A percentile compares a stretch with the other conserved stretches of the same genome.
Conservation (phyloP, 2,888 invertebrate genomes). For the Stictocephala bisonia region DNA sequence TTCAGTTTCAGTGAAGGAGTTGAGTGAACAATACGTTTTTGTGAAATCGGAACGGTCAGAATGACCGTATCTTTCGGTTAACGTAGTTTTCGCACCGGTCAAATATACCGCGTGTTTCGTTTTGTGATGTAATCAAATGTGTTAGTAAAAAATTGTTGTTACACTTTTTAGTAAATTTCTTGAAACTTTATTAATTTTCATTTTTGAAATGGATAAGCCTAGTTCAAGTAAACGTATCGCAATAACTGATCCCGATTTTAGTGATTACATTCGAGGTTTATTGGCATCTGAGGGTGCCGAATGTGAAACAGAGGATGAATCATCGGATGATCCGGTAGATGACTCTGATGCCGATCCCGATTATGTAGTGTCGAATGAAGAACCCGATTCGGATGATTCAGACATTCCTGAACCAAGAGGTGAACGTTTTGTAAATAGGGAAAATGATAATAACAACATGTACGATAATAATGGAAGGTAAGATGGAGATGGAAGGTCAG, state of each 20-base stretch:
- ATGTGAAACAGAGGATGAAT: constrained; percentile 17
- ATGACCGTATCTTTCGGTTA: constrained; percentile 22
- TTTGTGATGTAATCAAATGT: not conserved
- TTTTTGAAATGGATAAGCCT: constrained; percentile 21
- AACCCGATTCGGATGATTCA: constrained; percentile 31
- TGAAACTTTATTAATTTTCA: constrained; percentile 14
- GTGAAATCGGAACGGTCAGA: constrained; percentile 16
- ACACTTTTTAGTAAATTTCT: constrained; percentile 5
- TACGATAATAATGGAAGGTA: not conserved
- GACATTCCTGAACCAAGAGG: constrained; percentile 23
- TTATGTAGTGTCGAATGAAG: constrained; percentile 12
- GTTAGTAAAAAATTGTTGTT: constrained; percentile 1
- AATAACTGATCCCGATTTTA: constrained; percentile 34
- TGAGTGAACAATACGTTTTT: constrained; percentile 27
- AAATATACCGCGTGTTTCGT: constrained; percentile 14
- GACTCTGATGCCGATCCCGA: constrained; percentile 26
- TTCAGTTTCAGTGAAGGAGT: constrained; percentile 19
- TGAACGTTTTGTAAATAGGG: constrained; percentile 12
- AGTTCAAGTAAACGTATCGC: constrained; percentile 16
- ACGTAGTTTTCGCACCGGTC: constrained; percentile 17
- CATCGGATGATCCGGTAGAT: constrained; percentile 9
- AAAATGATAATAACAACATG: constrained; percentile 7
- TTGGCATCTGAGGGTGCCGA: constrained; percentile 18
- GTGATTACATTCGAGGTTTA: constrained; percentile 21
- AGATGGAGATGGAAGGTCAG: too few species aligned